Evolutionary conservation across 2,888 invertebrate genomes (phyloP), one percentile per base, ranked within the genome.

Genomic region (Acanthosepion lycidas): DNA sequence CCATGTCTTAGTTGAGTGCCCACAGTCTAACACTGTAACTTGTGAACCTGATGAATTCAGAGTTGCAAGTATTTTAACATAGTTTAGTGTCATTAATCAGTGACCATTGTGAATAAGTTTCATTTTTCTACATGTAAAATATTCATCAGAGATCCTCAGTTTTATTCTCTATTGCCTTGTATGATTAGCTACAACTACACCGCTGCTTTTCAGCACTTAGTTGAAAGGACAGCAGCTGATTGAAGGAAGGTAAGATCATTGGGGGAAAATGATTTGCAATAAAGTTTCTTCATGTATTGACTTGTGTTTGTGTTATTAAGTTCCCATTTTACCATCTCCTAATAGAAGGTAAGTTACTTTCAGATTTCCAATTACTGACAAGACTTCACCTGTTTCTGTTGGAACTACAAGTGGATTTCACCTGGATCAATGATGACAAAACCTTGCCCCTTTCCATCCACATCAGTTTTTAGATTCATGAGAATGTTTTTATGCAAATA

Each of bases 171-270:
- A 94, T 94, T 53, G 94, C 94, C 94, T 94, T 94, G 64, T 94
- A 55, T 64, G 55, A 94, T 93, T 93, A 93, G 92, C 92, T 51
- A 93, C 49, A 93, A 26, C 49, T 53, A 51, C 51, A 93, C 28
- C n/a, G 92, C 92, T 93, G 92, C 92, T 93, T 93, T 94, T 94
- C 42, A 94, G 59, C 94, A 78, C 59, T 20, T 55, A 55, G 94
- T 93, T 93, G 51, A 93, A 93, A 64, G 28, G 48, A 59, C 55
- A 55, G 55, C 94, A 94, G 59, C 55, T 48, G 55, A 94, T 64
- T 94, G 64, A 94, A 94, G 94, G 94, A 94, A 94, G 94, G 94
- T 94, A 94, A 94, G 94, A 64, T 94, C 94, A 94, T 94, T 64
- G 55, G 64, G 64, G 94, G 48, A 53, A 93, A 55, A 94, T 64